Evolutionary conservation across 2,797 vertebrate species (phyloP).

Genomic region (Podargus strigoides): DNA sequence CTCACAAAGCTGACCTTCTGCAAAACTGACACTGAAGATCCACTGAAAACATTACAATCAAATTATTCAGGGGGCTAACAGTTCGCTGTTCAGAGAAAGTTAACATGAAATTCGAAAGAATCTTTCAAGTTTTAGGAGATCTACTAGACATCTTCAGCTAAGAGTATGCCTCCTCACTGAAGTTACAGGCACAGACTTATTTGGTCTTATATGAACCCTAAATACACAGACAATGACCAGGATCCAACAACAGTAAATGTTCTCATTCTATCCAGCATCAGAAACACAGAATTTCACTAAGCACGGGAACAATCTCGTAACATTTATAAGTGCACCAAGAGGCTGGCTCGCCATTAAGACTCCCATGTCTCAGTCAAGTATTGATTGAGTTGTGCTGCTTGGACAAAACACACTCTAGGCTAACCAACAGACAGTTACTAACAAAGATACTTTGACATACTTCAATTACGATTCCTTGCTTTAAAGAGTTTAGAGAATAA

Average conservation of each 20-base stretch:
- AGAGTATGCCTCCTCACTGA: background rate
- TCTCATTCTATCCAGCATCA: background rate
- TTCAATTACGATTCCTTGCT: conserved; percentile 23
- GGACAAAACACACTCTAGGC: conserved; percentile 23
- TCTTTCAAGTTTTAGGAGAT: background rate
- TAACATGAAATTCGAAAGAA: background rate
- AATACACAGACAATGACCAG: background rate
- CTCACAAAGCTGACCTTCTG: background rate
- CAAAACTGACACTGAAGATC: background rate
- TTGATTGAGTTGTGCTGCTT: conserved; percentile 42
- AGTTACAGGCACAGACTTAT: background rate
- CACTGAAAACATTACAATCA: background rate
- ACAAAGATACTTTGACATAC: background rate
- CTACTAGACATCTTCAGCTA: background rate
- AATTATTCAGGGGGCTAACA: background rate
- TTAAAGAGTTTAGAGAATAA: conserved; percentile 27
- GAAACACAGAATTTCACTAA: background rate
- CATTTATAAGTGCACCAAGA: background rate
- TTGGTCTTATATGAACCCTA: background rate
- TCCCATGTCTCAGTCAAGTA: conserved; percentile 26
- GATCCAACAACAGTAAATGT: accelerated
- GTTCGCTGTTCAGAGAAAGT: background rate
- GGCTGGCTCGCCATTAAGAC: conserved; percentile 23
- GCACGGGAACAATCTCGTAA: background rate
- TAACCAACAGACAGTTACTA: background rate